phyloP scores from a whole-genome alignment of 23 tunicate species.

The Halocynthia roretzi region DNA sequence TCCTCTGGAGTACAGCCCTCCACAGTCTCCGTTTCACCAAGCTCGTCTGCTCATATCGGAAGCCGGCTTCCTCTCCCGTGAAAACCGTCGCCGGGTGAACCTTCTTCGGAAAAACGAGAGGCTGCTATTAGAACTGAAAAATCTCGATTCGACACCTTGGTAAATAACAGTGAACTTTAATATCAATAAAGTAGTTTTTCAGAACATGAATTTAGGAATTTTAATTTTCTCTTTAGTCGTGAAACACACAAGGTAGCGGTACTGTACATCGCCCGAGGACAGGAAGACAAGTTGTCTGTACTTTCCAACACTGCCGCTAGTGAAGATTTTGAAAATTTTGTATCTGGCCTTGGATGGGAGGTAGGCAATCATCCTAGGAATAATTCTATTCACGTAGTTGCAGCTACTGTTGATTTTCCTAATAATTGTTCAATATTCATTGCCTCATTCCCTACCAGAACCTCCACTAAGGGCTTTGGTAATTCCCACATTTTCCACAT shows the following conservation, averaged over 20 bases:
- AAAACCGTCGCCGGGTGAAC: slow-evolving; percentile 55
- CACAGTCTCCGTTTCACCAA: slow-evolving; percentile 45
- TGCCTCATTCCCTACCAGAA: too few species aligned
- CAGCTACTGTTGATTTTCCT: too few species aligned
- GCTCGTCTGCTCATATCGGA: slow-evolving; percentile 73
- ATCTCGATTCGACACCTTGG: slow-evolving; percentile 80
- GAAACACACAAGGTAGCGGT: slow-evolving; percentile 98
- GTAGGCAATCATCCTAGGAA: slow-evolving; percentile 10
- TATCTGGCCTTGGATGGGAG: slow-evolving; percentile 93
- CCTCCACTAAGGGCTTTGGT: too few species aligned
- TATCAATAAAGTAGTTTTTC: not conserved
- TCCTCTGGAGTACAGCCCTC: slow-evolving; percentile 21
- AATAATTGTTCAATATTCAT: too few species aligned
- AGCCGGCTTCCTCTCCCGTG: slow-evolving; percentile 80
- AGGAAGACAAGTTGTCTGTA: slow-evolving; percentile 82
- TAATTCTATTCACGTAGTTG: too few species aligned
- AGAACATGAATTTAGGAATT: too few species aligned
- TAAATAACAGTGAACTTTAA: not conserved
- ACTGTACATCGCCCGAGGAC: slow-evolving; percentile 80
- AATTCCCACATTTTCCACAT: too few species aligned
- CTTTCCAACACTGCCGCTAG: slow-evolving; percentile 93
- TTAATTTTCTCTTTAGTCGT: slow-evolving; percentile 34
- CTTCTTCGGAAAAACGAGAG: slow-evolving; percentile 82
- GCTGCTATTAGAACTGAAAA: slow-evolving; percentile 73
- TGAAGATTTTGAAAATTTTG: slow-evolving; percentile 75